Percentiles rank a stretch among this genome's conserved stretches.
These are phyloP conservation scores for Cyprinus carpio DNA, from an alignment of 2,113 vertebrate genomes.

Conservation along the genomic window DNA sequence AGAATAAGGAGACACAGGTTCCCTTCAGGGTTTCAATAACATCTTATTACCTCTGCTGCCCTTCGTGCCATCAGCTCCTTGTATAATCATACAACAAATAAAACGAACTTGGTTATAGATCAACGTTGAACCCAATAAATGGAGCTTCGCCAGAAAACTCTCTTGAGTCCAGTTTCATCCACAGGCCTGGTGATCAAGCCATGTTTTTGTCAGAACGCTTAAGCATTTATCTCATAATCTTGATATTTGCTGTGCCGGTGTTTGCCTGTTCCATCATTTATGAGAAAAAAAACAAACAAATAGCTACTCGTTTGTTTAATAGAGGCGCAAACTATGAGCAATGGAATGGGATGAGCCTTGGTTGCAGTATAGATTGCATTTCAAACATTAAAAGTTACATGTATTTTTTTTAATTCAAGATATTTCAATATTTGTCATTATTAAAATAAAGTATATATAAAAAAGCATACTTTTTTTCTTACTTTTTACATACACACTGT, in stretches of 20 bases:
- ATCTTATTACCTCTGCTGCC: constrained; percentile 35
- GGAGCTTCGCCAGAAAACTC: not conserved
- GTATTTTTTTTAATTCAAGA: too few species aligned
- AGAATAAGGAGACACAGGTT: constrained; percentile 9
- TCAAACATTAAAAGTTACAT: too few species aligned
- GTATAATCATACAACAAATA: constrained; percentile 26
- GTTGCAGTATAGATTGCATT: not conserved
- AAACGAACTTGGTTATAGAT: constrained; percentile 10
- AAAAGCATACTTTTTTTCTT: too few species aligned
- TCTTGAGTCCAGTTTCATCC: not conserved
- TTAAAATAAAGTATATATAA: too few species aligned
- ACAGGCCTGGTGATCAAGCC: constrained; percentile 6
- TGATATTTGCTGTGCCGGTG: not conserved
- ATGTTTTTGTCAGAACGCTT: constrained; percentile 5
- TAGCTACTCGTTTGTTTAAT: not conserved
- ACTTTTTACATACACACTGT: too few species aligned
- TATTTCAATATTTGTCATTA: too few species aligned
- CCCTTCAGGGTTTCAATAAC: constrained; percentile 36
- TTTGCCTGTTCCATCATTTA: not conserved
- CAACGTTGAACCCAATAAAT: too few species aligned
- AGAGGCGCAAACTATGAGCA: not conserved
- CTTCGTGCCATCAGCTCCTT: constrained; percentile 17
- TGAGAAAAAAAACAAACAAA: not conserved
- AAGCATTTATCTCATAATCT: constrained; percentile 3
- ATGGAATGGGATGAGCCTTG: too few species aligned